Conservation (phyloP, 2,113 vertebrate species). For the Corvus hawaiiensis region DNA sequence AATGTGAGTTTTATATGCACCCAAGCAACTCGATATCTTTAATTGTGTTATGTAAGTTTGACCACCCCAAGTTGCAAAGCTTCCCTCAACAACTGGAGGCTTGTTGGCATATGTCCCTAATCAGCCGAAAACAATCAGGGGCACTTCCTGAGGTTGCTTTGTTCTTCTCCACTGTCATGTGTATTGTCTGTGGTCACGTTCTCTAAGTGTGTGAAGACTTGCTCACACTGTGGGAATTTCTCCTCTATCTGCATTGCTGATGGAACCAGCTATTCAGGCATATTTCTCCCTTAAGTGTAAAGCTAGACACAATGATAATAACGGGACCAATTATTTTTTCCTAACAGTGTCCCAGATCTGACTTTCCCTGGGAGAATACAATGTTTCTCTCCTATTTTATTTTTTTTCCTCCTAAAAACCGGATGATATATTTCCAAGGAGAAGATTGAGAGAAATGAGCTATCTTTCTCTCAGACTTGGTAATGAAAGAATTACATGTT, state of each 20-base stretch:
- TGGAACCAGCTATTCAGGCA: constrained; percentile 37
- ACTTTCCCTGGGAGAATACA: constrained; percentile 35
- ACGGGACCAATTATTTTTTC: constrained; percentile 40
- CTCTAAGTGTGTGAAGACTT: constrained; percentile 6
- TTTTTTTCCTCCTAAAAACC: neutral
- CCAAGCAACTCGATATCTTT: neutral
- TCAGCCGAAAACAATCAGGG: constrained; percentile 38
- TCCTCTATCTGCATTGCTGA: constrained; percentile 41
- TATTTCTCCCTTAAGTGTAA: constrained; percentile 51
- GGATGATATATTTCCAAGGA: neutral
- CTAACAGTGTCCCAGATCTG: constrained; percentile 50
- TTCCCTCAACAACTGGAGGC: neutral
- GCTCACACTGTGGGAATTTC: constrained; percentile 34
- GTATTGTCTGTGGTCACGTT: constrained; percentile 41
- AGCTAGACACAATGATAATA: constrained; percentile 23
- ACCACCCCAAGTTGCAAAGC: neutral
- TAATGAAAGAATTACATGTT: neutral
- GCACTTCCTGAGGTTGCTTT: constrained; percentile 25
- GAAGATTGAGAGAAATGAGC: neutral
- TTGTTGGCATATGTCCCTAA: constrained; percentile 54
- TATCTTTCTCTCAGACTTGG: neutral
- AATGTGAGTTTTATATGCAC: neutral
- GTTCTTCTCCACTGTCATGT: constrained; percentile 19
- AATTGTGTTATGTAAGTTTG: constrained; percentile 24
- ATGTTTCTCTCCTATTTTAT: neutral